A percentile compares a stretch with the other conserved stretches of the same genome.
Conservation (phyloP, 1,140 invertebrate genomes). For the Nephotettix cincticeps region DNA sequence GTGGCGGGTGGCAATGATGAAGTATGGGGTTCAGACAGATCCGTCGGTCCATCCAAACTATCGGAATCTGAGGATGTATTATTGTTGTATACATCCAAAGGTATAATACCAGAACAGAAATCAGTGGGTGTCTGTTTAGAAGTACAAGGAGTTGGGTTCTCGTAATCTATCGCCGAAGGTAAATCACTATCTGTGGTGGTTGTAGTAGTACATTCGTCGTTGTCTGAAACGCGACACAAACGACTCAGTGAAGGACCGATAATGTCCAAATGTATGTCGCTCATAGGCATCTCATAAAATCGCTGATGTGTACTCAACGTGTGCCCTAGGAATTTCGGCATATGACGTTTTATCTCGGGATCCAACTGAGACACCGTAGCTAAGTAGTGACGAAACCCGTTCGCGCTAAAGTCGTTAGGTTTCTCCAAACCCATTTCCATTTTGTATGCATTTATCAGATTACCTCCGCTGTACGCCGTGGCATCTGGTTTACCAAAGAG, state of each 20-base stretch:
- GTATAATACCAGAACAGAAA: too few relatives aligned
- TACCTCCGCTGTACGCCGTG: background rate
- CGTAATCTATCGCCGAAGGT: too few relatives aligned
- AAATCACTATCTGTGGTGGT: too few relatives aligned
- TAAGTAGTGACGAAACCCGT: background rate
- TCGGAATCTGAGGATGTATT: too few relatives aligned
- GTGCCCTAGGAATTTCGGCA: background rate
- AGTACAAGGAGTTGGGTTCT: too few relatives aligned
- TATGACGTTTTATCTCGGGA: background rate
- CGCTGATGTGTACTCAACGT: background rate
- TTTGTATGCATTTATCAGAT: background rate
- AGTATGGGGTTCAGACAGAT: too few relatives aligned
- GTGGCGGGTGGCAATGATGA: too few relatives aligned
- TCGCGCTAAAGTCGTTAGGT: background rate
- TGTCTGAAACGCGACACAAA: too few relatives aligned
- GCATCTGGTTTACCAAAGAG: background rate
- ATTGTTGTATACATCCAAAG: too few relatives aligned
- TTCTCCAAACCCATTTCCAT: background rate
- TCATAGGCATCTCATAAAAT: background rate
- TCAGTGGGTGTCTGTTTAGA: too few relatives aligned
- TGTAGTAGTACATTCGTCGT: too few relatives aligned
- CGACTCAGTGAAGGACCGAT: background rate
- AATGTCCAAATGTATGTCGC: background rate
- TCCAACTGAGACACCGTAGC: background rate
- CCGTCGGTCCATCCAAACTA: too few relatives aligned